phyloP scores from a whole-genome alignment of 2,888 invertebrate genomes.

The Thelaira solivaga region DNA sequence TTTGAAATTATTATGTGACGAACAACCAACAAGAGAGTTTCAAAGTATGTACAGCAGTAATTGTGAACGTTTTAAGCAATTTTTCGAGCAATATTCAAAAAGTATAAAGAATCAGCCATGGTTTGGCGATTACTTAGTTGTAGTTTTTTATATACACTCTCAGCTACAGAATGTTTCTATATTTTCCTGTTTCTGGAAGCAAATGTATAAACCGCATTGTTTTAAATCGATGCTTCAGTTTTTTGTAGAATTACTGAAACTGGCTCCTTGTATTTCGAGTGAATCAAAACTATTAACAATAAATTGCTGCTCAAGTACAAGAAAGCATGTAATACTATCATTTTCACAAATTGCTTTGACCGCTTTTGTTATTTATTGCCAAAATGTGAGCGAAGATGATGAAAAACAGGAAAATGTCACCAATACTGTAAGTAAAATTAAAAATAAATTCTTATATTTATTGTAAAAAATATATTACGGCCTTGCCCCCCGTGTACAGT shows the following conservation, averaged over 20 bases:
- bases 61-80: constrained; percentile 66
- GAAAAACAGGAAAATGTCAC: not conserved
- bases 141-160: constrained; percentile 64
- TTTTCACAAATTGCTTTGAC: constrained; percentile 65
- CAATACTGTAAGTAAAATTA: constrained; percentile 22
- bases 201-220: constrained; percentile 63
- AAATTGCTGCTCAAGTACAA: constrained; percentile 69
- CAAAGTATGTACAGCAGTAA: constrained; percentile 64
- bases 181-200: constrained; percentile 67
- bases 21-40: constrained; percentile 61
- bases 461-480: not conserved
- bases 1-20: constrained; percentile 67
- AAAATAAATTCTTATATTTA: not conserved
- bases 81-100: constrained; percentile 66
- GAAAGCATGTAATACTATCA: constrained; percentile 70
- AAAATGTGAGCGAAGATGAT: constrained; percentile 17
- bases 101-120: constrained; percentile 66
- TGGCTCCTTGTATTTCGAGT: constrained; percentile 64
- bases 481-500: too few species aligned
- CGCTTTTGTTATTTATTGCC: constrained; percentile 44
- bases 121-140: constrained; percentile 68
- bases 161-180: constrained; percentile 62
- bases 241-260: constrained; percentile 64
- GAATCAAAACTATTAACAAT: constrained; percentile 64
- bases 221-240: constrained; percentile 66